These are phyloP conservation scores for Gallirallus australis DNA, from an alignment of 2,797 vertebrate species.

Conservation along the genomic window DNA sequence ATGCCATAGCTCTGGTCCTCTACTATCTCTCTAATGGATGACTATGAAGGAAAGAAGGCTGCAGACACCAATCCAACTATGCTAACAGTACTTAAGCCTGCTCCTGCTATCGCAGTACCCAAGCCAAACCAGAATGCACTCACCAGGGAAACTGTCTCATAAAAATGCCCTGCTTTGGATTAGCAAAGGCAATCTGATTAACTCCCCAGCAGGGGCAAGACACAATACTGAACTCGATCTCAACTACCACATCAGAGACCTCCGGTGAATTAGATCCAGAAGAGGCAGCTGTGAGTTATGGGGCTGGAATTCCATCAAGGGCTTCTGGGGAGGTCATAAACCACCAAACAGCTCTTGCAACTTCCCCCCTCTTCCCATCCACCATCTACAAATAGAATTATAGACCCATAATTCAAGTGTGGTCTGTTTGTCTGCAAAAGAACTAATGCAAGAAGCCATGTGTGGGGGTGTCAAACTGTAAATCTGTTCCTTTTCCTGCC, in stretches of 20 bases:
- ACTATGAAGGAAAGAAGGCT: neutral
- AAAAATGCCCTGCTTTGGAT: slow-evolving; percentile 51
- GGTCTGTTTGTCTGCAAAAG: slow-evolving; percentile 60
- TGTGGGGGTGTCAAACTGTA: neutral
- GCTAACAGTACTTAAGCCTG: neutral
- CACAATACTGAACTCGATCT: neutral
- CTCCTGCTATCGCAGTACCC: neutral
- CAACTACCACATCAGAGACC: slow-evolving; percentile 39
- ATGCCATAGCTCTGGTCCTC: neutral
- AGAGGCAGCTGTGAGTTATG: slow-evolving; percentile 59
- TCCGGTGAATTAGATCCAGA: slow-evolving; percentile 59
- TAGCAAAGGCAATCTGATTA: slow-evolving; percentile 17
- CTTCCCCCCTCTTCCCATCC: neutral
- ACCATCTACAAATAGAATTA: slow-evolving; percentile 60
- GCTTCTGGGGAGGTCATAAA: slow-evolving; percentile 72
- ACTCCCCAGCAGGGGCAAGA: slow-evolving; percentile 2
- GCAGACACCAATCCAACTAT: neutral
- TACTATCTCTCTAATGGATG: neutral
- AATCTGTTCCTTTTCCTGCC: neutral
- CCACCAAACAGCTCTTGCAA: neutral
- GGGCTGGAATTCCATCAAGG: slow-evolving; percentile 72
- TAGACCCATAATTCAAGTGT: slow-evolving; percentile 54
- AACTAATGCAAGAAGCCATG: neutral
- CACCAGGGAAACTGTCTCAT: neutral
- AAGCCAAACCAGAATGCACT: neutral